Evolutionary conservation across 2,797 vertebrate species (phyloP), one percentile per base, ranked within the genome.

Genomic region (Petrocephalus schoutedeni): DNA sequence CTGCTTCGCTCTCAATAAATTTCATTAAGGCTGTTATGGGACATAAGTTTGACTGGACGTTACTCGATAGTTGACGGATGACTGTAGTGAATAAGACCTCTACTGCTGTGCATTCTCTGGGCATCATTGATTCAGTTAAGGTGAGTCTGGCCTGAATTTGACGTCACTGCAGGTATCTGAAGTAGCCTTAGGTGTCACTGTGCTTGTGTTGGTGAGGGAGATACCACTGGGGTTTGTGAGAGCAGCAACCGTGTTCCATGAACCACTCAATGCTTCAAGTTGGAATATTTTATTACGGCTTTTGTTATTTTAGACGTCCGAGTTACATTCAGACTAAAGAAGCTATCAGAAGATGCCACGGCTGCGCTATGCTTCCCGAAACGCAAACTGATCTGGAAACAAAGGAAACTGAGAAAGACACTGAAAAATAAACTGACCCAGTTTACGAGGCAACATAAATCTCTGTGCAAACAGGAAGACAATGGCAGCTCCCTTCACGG

Each of bases 361-460:
- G 23, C 64, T 77, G 12, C 36, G 8, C 14, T 85, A 23, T 12
- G 45, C 61, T 58, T 64, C 41, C 56, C 45, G 14, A 45, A 88
- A 88, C 19, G 56, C 80, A 61, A 77, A 85, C 56, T 84, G 77
- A 56, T 10, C 82, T 36, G 61, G 51, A 85, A 86, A 45, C 59
- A 88, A 56, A 86, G 82, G 71, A 51, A 21, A 32, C 19, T 21
- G 58, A 74, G 61, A 86, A 28, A 14, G 32, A 54, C 32, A 86
- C 57, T 57, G 58, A 58, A 86, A 49, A 64, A 61, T 36, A 21
- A 51, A 86, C 32, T 61, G 56, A 58, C 82, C 21, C 59, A 86
- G 53, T 89, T 89, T 87, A 89, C 59, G 90, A 90, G 90, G 89
- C 92, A 89, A 91, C 91, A 93, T 92, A 92, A 90, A 93, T 86